A percentile compares a stretch with the other conserved stretches of the same genome.
phyloP scores from a whole-genome alignment of 2,797 vertebrate genomes.

The Anabas testudineus region DNA sequence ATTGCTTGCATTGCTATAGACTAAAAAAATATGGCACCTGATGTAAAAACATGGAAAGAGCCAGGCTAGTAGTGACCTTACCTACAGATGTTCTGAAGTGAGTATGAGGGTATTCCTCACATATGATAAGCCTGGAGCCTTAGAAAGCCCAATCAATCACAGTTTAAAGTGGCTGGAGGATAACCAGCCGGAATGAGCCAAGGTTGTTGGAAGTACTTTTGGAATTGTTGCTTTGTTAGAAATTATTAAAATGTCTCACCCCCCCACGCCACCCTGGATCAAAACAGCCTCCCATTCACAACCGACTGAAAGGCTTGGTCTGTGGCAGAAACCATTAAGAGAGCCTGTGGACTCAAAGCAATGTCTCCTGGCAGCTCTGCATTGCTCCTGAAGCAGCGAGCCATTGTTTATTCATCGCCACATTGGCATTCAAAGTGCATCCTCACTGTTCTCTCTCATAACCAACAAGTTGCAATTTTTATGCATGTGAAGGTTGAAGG shows the following conservation, averaged over 20 bases:
- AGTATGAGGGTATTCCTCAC: constrained; percentile 15
- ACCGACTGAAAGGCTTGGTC: constrained; percentile 74
- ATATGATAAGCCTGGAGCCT: constrained; percentile 27
- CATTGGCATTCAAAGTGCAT: constrained; percentile 85
- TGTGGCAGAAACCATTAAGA: constrained; percentile 79
- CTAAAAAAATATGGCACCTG: constrained; percentile 1
- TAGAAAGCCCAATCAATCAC: constrained; percentile 36
- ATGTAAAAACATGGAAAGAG: constrained; percentile 5
- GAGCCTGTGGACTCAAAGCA: constrained; percentile 72
- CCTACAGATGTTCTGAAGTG: constrained; percentile 16
- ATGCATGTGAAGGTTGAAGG: constrained; percentile 84
- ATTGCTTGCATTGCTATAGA: constrained; percentile 23
- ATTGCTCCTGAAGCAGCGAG: constrained; percentile 75
- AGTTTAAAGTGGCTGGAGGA: constrained; percentile 53
- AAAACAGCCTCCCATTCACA: constrained; percentile 76
- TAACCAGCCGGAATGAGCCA: constrained; percentile 65
- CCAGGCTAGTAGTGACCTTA: constrained; percentile 2
- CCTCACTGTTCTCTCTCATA: constrained; percentile 82
- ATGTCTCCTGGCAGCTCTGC: constrained; percentile 81
- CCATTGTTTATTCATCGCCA: constrained; percentile 84
- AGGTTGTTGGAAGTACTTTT: constrained; percentile 59
- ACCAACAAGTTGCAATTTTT: constrained; percentile 86
- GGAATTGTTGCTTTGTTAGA: constrained; percentile 71
- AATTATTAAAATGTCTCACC: constrained; percentile 69
- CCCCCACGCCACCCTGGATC: constrained; percentile 35